These are phyloP conservation scores for Apis dorsata DNA, from an alignment of 1,140 invertebrate species.

Conservation along the genomic window DNA sequence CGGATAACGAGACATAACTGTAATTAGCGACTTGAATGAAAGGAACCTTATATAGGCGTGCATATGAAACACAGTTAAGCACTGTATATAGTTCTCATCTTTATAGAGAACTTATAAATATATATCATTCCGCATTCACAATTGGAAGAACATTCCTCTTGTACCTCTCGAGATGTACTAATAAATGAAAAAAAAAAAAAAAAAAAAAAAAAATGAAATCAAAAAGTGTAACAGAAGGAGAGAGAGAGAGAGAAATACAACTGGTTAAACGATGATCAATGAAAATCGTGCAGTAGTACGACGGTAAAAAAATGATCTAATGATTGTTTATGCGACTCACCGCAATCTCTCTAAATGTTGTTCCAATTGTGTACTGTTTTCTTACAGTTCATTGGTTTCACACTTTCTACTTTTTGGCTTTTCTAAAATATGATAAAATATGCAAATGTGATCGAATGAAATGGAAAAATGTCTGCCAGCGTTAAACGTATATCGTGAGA, in stretches of 20 bases:
- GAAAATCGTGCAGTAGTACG: slow-evolving; percentile 78
- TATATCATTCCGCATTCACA: slow-evolving; percentile 78
- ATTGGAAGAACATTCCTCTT: slow-evolving; percentile 80
- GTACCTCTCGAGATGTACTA: slow-evolving; percentile 65
- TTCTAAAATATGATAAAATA: slow-evolving; percentile 80
- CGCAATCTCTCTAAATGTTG: slow-evolving; percentile 80
- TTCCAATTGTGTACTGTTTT: slow-evolving; percentile 80
- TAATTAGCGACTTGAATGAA: slow-evolving; percentile 41
- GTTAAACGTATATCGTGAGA: slow-evolving; percentile 24
- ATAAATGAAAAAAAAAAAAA: slow-evolving; percentile 66
- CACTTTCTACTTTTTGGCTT: slow-evolving; percentile 81
- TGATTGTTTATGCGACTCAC: slow-evolving; percentile 77
- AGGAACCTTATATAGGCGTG: not conserved
- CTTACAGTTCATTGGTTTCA: slow-evolving; percentile 78
- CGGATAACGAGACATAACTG: slow-evolving; percentile 27
- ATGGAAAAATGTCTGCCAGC: slow-evolving; percentile 37
- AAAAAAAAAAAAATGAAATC: slow-evolving; percentile 38
- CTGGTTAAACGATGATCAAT: slow-evolving; percentile 67
- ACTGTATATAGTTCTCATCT: slow-evolving; percentile 48
- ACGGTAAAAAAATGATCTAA: slow-evolving; percentile 72
- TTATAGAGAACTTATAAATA: slow-evolving; percentile 38
- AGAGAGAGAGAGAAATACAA: slow-evolving; percentile 60
- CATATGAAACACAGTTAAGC: slow-evolving; percentile 64
- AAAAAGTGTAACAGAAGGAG: slow-evolving; percentile 56
- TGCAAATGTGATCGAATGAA: slow-evolving; percentile 75